Base-by-base conservation (phyloP, 2,797 vertebrate species). In the Notoglanidium macrostoma region DNA sequence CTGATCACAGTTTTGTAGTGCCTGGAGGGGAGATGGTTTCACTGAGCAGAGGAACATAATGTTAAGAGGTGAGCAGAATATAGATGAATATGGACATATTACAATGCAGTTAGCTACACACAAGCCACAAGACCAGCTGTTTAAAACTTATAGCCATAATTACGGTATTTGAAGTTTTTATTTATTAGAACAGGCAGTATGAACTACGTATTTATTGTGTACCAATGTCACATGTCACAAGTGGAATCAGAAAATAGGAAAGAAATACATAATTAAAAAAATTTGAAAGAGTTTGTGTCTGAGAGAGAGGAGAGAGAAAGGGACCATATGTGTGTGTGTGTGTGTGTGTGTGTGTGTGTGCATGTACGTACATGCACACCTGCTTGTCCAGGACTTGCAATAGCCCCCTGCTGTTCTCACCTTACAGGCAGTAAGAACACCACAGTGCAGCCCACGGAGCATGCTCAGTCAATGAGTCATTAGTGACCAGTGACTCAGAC, bases 391-490 rank as follows among this genome's bases (percentile, higher is more conserved):
- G 15, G 19, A 57, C 46, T 78, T 54, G 54, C 61, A 70, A 54
- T 57, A 73, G 1, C 79, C 86, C 26, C 54, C 61, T 85, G 74
- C 83, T 87, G 84, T 83, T 65, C n/a, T 67, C 59, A 67, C 78
- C 83, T 85, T 46, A 70, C 74, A 65, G 72, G 73, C 57, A 67
- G 86, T 72, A 78, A 73, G 86, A 40, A 83, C 85, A 78, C 76
- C 81, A 82, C 44, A 67, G 57, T 59, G 86, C 83, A 86, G 81
- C 26, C 78, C 78, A 89, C 35, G 32, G 93, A 94, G 93, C 91
- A 90, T 92, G 92, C 93, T 93, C 92, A 92, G 91, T 94, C 94
- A 93, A 94, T 95, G 94, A 93, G 92, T 94, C 90, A 94, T 94
- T 93, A 94, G 87, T 49, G 87, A 87, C 90, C 90, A 86, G 89